Base-by-base conservation (phyloP, 1,140 invertebrate genomes). In the Argopecten irradians region DNA sequence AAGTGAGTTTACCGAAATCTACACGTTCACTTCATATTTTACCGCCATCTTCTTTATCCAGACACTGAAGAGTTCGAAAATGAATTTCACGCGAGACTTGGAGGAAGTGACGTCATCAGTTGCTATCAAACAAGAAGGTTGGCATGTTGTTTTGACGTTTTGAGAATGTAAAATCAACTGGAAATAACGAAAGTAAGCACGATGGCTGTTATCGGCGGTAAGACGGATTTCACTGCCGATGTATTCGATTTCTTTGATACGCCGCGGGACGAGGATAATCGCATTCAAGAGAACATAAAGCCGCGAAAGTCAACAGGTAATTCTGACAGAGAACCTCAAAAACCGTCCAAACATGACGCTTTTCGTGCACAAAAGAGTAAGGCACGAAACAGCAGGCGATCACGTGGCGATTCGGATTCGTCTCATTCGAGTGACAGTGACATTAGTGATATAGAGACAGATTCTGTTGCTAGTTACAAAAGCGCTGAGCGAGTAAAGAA, bases 161-260 rank as follows among this genome's bases (percentile, higher is more conserved):
- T 83, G 33, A 89, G 55, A 89, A 88, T 82, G 86, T 28, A 84
- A 32, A 87, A 88, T 84, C 28, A 71, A 16, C 55, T 71, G 55
- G 55, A 71, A 71, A 71, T 71, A 28, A n/a, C 55, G 55, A 71
- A 71, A 28, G 55, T 71, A 71, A 71, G 55, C 22, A 28, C 16
- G 0, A 71, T 71, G 55, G 55, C 55, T 71, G 55, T 71, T 28
- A 28, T 71, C 13, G 55, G 41, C 28, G 89, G 90, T 35, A 86
- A 90, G 28, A 92, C 93, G 32, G 93, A 94, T 86, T 94, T 71
- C n/a, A 71, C 55, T 71, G 55, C 55, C 55, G 55, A 71, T 71
- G 55, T 71, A 16, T 71, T 93, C 90, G 92, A 93, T 87, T 94
- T 94, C 83, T 94, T 94, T 87, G 93, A 92, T 8, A 92, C 93